Percentiles rank a stretch among this genome's conserved stretches.
Evolutionary conservation across 2,113 vertebrate genomes (phyloP).

Genomic region (Clinocottus analis): DNA sequence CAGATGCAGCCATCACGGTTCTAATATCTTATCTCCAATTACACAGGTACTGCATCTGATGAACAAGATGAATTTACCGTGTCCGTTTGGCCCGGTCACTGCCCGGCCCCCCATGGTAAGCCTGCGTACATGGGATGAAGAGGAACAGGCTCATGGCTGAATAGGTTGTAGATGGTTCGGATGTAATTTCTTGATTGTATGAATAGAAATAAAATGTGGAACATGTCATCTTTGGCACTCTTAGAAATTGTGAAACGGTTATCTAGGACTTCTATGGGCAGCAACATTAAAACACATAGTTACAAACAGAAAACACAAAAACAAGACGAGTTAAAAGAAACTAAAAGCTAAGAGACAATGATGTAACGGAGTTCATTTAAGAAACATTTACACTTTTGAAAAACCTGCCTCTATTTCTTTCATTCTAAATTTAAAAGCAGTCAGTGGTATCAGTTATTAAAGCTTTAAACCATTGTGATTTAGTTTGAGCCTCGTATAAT

Average conservation of each 20-base stretch:
- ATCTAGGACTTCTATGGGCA: no score
- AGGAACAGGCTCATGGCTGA: background rate
- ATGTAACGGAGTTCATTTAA: no score
- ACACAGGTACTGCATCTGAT: conserved; percentile 97
- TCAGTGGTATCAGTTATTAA: no score
- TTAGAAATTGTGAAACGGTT: background rate
- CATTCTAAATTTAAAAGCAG: no score
- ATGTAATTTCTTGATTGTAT: background rate
- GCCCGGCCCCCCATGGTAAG: conserved; percentile 91
- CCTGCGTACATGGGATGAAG: background rate
- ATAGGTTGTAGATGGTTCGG: background rate
- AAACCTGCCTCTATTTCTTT: no score
- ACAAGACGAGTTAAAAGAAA: no score
- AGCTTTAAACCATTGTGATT: no score
- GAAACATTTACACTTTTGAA: no score
- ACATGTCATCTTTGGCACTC: background rate
- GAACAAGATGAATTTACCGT: conserved; percentile 99
- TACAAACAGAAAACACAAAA: no score
- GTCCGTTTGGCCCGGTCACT: conserved; percentile 94
- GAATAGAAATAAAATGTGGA: background rate
- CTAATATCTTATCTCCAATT: conserved; percentile 15
- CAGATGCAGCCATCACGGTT: background rate
- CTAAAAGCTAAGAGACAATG: no score
- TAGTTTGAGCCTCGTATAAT: background rate
- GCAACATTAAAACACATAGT: no score